Evolutionary conservation across 2,113 vertebrate genomes (phyloP).

Genomic region (Serinus canaria): DNA sequence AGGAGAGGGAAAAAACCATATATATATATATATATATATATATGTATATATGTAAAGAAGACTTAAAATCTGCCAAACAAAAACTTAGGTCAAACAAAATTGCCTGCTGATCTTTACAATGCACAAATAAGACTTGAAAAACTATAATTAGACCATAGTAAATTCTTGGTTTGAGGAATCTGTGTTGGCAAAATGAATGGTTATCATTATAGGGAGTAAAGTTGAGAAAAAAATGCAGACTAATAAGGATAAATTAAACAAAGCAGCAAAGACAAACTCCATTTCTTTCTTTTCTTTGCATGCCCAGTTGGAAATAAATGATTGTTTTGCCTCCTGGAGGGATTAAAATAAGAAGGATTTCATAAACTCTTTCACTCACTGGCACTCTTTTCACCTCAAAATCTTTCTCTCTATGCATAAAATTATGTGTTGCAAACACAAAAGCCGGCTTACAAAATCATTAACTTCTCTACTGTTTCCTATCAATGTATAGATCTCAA

Average conservation of each 20-base stretch:
- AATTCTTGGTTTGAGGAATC: conserved; percentile 18
- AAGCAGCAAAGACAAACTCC: neutral
- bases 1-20: neutral
- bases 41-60: neutral
- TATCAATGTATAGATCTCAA: neutral
- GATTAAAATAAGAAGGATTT: conserved; percentile 63
- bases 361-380: conserved; percentile 20
- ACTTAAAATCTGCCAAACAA: neutral
- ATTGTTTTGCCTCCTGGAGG: conserved; percentile 39
- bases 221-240: conserved; percentile 2
- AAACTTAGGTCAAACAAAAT: neutral
- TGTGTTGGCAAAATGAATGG: conserved; percentile 1
- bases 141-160: neutral
- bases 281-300: conserved; percentile 28
- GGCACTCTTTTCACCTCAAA: conserved; percentile 10
- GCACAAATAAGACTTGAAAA: neutral
- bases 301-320: conserved; percentile 53
- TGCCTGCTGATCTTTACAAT: neutral
- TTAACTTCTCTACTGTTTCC: conserved; percentile 3
- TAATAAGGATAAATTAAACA: conserved; percentile 41
- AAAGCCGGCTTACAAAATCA: conserved; percentile 16
- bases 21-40: neutral
- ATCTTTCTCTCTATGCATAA: neutral
- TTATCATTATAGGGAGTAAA: neutral
- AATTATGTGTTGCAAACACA: neutral